Evolutionary conservation across 2,113 vertebrate species (phyloP).

Genomic region (Pterocles gutturalis): DNA sequence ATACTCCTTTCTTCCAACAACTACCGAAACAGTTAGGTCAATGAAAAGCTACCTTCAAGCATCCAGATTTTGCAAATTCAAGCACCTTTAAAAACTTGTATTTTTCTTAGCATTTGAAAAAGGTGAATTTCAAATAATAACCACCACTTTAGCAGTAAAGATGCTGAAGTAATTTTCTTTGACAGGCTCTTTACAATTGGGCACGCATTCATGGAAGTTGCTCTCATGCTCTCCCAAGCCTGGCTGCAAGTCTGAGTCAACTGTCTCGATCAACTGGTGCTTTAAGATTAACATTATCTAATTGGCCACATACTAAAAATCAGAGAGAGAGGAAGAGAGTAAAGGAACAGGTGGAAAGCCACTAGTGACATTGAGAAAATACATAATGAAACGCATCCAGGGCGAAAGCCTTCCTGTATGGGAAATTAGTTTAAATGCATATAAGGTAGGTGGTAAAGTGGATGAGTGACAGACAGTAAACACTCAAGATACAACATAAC

Average conservation of each 20-base stretch:
- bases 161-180: background rate
- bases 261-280: background rate
- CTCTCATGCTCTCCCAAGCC: background rate
- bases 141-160: background rate
- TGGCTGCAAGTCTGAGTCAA: background rate
- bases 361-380: background rate
- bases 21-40: background rate
- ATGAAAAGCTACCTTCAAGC: background rate
- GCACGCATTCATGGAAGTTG: background rate
- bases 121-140: background rate
- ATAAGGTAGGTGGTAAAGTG: background rate
- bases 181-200: background rate
- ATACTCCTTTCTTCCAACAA: background rate
- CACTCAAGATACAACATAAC: background rate
- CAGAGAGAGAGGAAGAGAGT: background rate
- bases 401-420: background rate
- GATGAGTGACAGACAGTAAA: background rate
- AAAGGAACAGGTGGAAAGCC: background rate
- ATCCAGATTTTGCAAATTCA: background rate
- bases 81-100: accelerated
- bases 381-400: background rate
- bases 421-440: background rate
- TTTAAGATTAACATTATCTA: background rate
- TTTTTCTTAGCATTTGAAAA: background rate
- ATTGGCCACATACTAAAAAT: background rate